These are phyloP conservation scores for Tiliqua scincoides DNA, from an alignment of 2,113 vertebrate genomes.

Conservation along the genomic window DNA sequence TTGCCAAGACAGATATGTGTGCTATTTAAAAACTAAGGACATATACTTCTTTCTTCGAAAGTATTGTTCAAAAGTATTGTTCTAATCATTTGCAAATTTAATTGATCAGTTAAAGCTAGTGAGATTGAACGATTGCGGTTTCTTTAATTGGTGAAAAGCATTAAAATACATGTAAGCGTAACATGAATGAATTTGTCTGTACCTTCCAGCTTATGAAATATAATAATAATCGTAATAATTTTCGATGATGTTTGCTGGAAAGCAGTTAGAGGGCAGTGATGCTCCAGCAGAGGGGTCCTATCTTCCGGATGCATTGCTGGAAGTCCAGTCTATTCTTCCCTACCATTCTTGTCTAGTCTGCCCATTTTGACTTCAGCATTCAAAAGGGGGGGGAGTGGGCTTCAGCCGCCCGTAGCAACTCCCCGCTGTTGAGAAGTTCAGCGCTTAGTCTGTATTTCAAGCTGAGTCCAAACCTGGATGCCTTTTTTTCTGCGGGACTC, in stretches of 20 bases:
- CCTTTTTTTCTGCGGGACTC: conserved; percentile 94
- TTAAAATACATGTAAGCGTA: no score
- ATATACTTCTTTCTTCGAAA: no score
- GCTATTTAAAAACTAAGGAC: no score
- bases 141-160: no score
- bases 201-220: neutral
- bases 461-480: conserved; percentile 90
- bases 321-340: neutral
- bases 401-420: neutral
- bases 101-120: no score
- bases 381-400: no score
- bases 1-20: no score
- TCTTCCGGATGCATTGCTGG: neutral
- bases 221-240: neutral
- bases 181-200: neutral
- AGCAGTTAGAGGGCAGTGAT: neutral
- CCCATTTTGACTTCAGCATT: neutral
- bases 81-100: no score
- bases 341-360: neutral
- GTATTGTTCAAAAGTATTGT: no score
- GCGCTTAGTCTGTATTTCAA: conserved; percentile 74
- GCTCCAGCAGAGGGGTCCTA: no score
- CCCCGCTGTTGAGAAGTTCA: conserved; percentile 70
- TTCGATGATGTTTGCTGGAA: neutral
- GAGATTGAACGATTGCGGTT: no score